phyloP scores from a whole-genome alignment of 2,888 invertebrate species.

The Holacanthella duospinosa region DNA sequence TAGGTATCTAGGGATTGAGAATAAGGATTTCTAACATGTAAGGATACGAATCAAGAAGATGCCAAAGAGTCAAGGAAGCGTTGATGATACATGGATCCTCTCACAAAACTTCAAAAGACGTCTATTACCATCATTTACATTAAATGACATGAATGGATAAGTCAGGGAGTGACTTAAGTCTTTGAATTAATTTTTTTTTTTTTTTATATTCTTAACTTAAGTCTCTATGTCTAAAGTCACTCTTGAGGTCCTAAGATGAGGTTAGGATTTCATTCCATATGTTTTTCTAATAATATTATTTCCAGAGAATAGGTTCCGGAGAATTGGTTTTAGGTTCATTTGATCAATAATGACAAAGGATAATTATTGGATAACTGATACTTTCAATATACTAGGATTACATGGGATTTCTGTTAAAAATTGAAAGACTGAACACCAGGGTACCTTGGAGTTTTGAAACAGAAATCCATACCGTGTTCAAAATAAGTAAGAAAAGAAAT shows the following conservation, averaged over 20 bases:
- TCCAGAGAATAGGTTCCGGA: too few relatives aligned
- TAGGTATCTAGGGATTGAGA: too few relatives aligned
- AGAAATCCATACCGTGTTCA: too few relatives aligned
- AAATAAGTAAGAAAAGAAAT: background rate
- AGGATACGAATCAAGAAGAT: slow-evolving; percentile 11
- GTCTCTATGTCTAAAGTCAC: background rate
- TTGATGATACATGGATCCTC: slow-evolving; percentile 33
- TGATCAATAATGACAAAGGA: background rate
- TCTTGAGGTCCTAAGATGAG: too few relatives aligned
- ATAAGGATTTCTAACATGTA: too few relatives aligned
- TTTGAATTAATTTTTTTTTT: background rate
- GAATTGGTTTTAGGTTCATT: too few relatives aligned
- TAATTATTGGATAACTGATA: background rate
- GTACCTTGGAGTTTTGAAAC: background rate
- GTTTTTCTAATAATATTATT: too few relatives aligned
- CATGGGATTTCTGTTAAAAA: background rate
- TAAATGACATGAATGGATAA: background rate
- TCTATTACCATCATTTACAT: background rate
- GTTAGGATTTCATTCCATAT: too few relatives aligned
- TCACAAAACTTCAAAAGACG: background rate
- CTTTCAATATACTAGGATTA: too few relatives aligned
- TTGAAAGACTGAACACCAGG: background rate
- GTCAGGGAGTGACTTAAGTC: background rate
- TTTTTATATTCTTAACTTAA: background rate
- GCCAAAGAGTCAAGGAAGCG: slow-evolving; percentile 35